These are phyloP conservation scores for Trachelus troglodyta DNA, from an alignment of 2,888 invertebrate species.

Conservation along the genomic window DNA sequence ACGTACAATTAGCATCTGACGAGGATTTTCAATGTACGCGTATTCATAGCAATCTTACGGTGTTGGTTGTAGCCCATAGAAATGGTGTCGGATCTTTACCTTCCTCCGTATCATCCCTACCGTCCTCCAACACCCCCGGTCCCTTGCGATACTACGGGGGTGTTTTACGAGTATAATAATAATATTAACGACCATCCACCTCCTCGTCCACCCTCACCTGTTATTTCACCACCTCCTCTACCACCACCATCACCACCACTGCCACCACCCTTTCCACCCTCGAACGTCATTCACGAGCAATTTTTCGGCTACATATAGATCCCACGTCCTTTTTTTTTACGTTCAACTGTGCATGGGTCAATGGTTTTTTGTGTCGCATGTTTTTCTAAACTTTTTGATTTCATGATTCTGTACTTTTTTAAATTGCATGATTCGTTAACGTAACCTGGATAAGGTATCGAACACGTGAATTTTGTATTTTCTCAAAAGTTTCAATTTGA, in stretches of 20 bases:
- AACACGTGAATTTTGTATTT: neutral
- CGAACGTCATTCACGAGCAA: constrained; percentile 71
- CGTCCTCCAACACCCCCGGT: constrained; percentile 61
- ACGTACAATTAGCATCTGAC: neutral
- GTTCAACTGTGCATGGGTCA: neutral
- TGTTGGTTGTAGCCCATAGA: constrained; percentile 74
- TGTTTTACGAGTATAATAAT: constrained; percentile 57
- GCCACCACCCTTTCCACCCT: constrained; percentile 65
- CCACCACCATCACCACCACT: constrained; percentile 61
- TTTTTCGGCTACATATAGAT: constrained; percentile 64
- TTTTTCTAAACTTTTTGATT: neutral
- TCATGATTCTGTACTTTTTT: neutral
- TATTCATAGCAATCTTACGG: neutral
- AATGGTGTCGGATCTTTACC: constrained; percentile 82
- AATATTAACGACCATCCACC: constrained; percentile 45
- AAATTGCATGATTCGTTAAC: neutral
- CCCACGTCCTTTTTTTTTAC: constrained; percentile 7
- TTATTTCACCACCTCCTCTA: constrained; percentile 60
- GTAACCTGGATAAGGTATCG: neutral
- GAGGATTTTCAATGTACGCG: neutral
- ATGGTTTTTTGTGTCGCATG: neutral
- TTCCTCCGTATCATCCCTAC: constrained; percentile 69
- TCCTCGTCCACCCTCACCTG: constrained; percentile 65
- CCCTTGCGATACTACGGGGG: constrained; percentile 28
- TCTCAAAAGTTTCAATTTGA: no score